A percentile compares a stretch with the other conserved stretches of the same genome.
These are phyloP conservation scores for Malaclemys terrapin DNA, from an alignment of 2,113 vertebrate species.

Conservation along the genomic window DNA sequence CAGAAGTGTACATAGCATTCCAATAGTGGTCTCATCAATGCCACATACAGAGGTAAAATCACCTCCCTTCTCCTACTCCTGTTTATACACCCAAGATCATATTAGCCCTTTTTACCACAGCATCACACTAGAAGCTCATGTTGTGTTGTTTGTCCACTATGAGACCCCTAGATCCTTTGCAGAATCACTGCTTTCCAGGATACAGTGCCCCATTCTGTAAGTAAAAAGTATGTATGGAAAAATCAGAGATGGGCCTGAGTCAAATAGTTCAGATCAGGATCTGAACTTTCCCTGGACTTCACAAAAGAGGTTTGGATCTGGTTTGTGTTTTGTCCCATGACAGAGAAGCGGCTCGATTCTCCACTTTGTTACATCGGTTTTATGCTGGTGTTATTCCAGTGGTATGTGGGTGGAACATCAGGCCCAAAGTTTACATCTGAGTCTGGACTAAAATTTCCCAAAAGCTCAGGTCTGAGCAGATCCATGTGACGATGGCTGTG, in stretches of 20 bases:
- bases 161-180: neutral
- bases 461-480: neutral
- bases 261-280: neutral
- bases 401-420: neutral
- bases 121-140: neutral
- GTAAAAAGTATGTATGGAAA: no score
- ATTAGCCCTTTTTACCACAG: neutral
- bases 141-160: neutral
- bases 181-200: neutral
- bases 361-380: neutral
- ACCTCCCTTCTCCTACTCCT: neutral
- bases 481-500: neutral
- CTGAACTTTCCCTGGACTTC: neutral
- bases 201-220: neutral
- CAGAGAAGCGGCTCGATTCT: neutral
- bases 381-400: neutral
- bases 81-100: neutral
- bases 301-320: neutral
- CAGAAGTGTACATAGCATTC: neutral
- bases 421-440: neutral
- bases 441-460: neutral
- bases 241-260: no score
- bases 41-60: neutral
- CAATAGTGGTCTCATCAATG: neutral
- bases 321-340: neutral